A percentile compares a stretch with the other conserved stretches of the same genome.
phyloP scores from a whole-genome alignment of 2,888 invertebrate genomes.

The Poecilus cupreus region DNA sequence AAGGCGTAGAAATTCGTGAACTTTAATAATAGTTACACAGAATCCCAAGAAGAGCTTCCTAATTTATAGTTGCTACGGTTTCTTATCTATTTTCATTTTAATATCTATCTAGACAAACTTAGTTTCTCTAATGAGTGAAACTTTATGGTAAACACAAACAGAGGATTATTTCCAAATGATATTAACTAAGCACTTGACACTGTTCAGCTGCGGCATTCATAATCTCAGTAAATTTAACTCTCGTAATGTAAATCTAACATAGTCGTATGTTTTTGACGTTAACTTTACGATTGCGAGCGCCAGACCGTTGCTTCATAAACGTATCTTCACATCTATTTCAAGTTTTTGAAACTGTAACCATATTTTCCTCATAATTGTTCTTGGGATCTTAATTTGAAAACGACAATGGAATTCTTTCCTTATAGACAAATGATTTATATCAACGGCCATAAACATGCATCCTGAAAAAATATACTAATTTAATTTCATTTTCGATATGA shows the following conservation, averaged over 20 bases:
- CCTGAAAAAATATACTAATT: no score
- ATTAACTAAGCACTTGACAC: conserved; percentile 22
- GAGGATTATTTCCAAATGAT: conserved; percentile 39
- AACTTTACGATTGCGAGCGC: neutral
- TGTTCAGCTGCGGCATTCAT: conserved; percentile 22
- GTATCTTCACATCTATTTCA: neutral
- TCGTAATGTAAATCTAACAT: conserved; percentile 19
- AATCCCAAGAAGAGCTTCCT: conserved; percentile 3
- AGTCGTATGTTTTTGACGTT: conserved; percentile 12
- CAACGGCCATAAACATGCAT: no score
- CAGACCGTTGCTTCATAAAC: neutral
- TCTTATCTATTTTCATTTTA: conserved; percentile 36
- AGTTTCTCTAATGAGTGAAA: conserved; percentile 37
- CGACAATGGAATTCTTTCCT: no score
- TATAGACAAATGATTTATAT: no score
- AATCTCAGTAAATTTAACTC: conserved; percentile 16
- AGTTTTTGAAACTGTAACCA: neutral
- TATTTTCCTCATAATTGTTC: no score
- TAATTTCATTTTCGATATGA: no score
- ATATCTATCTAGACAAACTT: conserved; percentile 16
- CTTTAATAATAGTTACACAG: conserved; percentile 7
- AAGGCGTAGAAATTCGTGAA: conserved; percentile 30
- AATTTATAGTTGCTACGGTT: conserved; percentile 34
- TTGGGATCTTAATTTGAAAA: no score
- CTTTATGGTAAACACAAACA: conserved; percentile 38